Evolutionary conservation across 2,888 invertebrate species (phyloP).

Genomic region (Thera britannica): DNA sequence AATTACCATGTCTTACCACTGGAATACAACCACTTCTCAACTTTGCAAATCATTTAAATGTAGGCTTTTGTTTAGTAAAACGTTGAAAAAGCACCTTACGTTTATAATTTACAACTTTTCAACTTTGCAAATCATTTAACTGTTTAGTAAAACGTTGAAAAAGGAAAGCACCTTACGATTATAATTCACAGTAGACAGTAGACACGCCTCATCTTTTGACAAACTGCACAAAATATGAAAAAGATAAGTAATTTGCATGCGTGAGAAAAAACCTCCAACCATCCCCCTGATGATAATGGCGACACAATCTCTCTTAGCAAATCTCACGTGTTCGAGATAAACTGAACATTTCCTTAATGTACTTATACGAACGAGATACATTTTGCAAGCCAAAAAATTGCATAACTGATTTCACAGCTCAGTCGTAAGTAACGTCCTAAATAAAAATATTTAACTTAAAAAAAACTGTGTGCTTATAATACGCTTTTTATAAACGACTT

Average conservation of each 20-base stretch:
- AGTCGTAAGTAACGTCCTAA: too few relatives aligned
- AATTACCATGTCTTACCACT: neutral
- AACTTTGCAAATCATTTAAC: too few relatives aligned
- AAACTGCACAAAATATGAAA: neutral
- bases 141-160: neutral
- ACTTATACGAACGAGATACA: slow-evolving; percentile 3
- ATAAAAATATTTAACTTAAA: too few relatives aligned
- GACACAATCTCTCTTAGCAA: slow-evolving; percentile 17
- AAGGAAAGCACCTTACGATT: neutral
- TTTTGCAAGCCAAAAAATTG: neutral
- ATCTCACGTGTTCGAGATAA: slow-evolving; percentile 17
- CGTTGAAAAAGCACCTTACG: too few relatives aligned
- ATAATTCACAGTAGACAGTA: neutral
- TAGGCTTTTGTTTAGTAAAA: neutral
- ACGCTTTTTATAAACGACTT: too few relatives aligned
- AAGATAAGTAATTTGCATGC: slow-evolving; percentile 8
- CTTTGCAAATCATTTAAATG: too few relatives aligned
- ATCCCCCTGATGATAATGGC: slow-evolving; percentile 16
- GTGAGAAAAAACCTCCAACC: slow-evolving; percentile 8
- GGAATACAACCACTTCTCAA: too few relatives aligned
- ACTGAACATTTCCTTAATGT: slow-evolving; percentile 11
- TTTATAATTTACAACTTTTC: too few relatives aligned
- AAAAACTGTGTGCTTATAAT: too few relatives aligned
- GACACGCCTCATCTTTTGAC: neutral
- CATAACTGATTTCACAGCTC: too few relatives aligned